Percentiles rank a stretch among this genome's conserved stretches.
phyloP scores from a whole-genome alignment of 2,888 invertebrate genomes.

The Anticlea derivata region DNA sequence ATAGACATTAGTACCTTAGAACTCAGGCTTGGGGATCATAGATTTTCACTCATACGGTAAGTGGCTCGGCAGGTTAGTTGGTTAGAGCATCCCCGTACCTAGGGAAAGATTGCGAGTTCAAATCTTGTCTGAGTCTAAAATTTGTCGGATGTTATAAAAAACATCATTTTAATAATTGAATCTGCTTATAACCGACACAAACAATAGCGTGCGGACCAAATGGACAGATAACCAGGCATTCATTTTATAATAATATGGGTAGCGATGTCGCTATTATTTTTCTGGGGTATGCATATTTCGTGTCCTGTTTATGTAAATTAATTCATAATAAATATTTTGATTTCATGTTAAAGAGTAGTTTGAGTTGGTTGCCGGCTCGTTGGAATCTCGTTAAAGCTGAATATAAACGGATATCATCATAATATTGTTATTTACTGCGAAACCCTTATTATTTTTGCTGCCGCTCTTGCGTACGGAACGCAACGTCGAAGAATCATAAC shows the following conservation, averaged over 20 bases:
- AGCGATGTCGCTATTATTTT: slow-evolving; percentile 35
- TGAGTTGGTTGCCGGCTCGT: slow-evolving; percentile 60
- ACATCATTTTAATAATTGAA: too few relatives aligned
- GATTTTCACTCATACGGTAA: too few relatives aligned
- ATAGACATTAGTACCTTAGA: too few relatives aligned
- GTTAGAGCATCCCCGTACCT: too few relatives aligned
- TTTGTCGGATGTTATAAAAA: not conserved
- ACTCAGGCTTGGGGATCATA: too few relatives aligned
- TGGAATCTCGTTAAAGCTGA: slow-evolving; percentile 69
- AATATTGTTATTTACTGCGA: slow-evolving; percentile 71
- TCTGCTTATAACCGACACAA: not conserved
- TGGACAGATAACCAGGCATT: slow-evolving; percentile 9
- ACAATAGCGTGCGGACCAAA: slow-evolving; percentile 5
- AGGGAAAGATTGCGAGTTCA: too few relatives aligned
- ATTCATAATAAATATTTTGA: slow-evolving; percentile 81
- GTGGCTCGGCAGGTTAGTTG: too few relatives aligned
- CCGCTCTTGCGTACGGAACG: slow-evolving; percentile 28
- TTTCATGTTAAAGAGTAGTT: slow-evolving; percentile 75
- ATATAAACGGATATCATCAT: slow-evolving; percentile 70
- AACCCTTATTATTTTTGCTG: slow-evolving; percentile 30
- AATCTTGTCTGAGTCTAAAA: too few relatives aligned
- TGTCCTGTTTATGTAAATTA: slow-evolving; percentile 74
- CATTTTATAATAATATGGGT: slow-evolving; percentile 8
- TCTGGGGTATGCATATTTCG: slow-evolving; percentile 63
- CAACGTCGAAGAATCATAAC: too few relatives aligned